phyloP scores from a whole-genome alignment of 1,140 invertebrate species.

The Pararge aegeria region DNA sequence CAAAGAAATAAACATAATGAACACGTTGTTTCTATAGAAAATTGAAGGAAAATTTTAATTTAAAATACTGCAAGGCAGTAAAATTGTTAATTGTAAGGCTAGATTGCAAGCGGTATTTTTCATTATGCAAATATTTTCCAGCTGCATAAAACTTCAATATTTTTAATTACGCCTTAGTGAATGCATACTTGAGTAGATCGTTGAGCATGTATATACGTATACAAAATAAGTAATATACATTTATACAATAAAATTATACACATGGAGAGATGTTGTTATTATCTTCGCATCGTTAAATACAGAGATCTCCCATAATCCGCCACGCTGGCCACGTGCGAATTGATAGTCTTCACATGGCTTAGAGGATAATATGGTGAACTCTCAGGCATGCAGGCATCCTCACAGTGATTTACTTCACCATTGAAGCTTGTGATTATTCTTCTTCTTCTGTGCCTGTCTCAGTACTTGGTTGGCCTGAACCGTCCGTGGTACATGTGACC shows the following conservation, averaged over 20 bases:
- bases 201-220: conserved; percentile 5
- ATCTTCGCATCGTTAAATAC: too few species aligned
- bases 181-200: conserved; percentile 6
- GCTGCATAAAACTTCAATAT: conserved; percentile 13
- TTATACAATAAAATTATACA: background rate
- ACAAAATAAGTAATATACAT: background rate
- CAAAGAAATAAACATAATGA: background rate
- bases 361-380: too few species aligned
- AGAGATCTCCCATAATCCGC: too few species aligned
- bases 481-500: too few species aligned
- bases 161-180: conserved; percentile 13
- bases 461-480: too few species aligned
- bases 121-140: conserved; percentile 14
- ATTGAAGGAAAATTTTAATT: conserved; percentile 8
- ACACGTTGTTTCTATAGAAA: background rate
- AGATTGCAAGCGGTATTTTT: conserved; percentile 4
- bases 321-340: too few species aligned
- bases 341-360: too few species aligned
- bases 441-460: too few species aligned
- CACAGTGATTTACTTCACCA: too few species aligned
- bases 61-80: conserved; percentile 6
- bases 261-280: background rate
- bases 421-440: too few species aligned
- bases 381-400: too few species aligned
- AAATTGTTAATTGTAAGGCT: conserved; percentile 11